Conservation (phyloP, 1,140 invertebrate species). For the Lasaia peninsularis region DNA sequence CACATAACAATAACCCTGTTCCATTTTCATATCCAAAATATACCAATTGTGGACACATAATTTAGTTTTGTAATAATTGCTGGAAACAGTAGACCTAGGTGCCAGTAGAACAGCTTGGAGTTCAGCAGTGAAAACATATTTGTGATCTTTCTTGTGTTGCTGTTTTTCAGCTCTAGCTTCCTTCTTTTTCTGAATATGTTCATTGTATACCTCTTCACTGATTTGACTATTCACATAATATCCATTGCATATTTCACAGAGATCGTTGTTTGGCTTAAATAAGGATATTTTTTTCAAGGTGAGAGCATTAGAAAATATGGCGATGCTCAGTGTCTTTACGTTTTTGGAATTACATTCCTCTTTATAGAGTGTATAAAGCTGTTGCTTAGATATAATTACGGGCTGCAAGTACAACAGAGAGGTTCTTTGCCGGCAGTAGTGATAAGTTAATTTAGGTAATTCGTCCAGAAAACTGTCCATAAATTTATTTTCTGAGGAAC, state of each 20-base stretch:
- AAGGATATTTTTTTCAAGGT: constrained; percentile 4
- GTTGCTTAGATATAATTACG: neutral
- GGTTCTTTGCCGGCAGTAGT: neutral
- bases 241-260: neutral
- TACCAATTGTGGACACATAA: neutral
- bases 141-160: neutral
- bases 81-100: neutral
- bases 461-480: neutral
- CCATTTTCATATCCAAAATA: neutral
- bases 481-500: neutral
- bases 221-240: constrained; percentile 3
- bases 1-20: neutral
- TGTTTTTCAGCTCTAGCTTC: constrained; percentile 12
- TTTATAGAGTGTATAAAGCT: neutral
- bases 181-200: constrained; percentile 9
- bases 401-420: neutral
- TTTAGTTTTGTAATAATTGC: neutral
- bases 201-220: neutral
- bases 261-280: constrained; percentile 18
- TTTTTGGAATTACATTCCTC: constrained; percentile 3
- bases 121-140: constrained; percentile 6
- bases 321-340: neutral
- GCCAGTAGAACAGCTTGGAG: constrained; percentile 1
- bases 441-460: neutral
- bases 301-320: neutral